Evolutionary conservation across 2,113 vertebrate species (phyloP).

Genomic region (Sigmodon hispidus): DNA sequence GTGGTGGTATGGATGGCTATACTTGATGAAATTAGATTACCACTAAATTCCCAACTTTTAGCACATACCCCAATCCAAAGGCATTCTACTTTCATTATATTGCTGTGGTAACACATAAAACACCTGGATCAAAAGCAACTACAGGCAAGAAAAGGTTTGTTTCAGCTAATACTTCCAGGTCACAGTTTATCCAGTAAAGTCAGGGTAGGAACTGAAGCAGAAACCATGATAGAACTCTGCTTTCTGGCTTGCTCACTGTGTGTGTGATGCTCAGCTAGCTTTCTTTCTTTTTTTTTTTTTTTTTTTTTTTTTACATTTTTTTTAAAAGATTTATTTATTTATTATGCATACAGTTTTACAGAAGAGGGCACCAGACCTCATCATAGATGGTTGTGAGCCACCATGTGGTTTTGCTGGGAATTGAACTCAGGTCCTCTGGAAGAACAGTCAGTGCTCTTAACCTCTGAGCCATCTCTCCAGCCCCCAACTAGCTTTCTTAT

Average conservation of each 20-base stretch:
- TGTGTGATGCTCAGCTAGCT: background rate
- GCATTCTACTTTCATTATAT: too few species aligned
- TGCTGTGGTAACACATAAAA: background rate
- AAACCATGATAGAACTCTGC: background rate
- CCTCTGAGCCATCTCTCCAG: too few species aligned
- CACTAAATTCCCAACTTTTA: conserved; percentile 40
- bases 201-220: background rate
- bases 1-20: background rate
- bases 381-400: too few species aligned
- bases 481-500: background rate
- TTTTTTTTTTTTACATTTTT: too few species aligned
- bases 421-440: too few species aligned
- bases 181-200: background rate
- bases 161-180: background rate
- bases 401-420: too few species aligned
- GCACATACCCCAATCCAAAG: background rate
- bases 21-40: background rate
- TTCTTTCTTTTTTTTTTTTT: too few species aligned
- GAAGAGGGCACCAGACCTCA: too few species aligned
- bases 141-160: background rate
- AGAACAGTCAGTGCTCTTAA: too few species aligned
- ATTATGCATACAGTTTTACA: too few species aligned
- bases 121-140: background rate
- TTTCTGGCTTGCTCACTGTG: background rate
- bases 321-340: too few species aligned